Evolutionary conservation across 2,113 vertebrate genomes (phyloP).

Genomic region (Ia io): DNA sequence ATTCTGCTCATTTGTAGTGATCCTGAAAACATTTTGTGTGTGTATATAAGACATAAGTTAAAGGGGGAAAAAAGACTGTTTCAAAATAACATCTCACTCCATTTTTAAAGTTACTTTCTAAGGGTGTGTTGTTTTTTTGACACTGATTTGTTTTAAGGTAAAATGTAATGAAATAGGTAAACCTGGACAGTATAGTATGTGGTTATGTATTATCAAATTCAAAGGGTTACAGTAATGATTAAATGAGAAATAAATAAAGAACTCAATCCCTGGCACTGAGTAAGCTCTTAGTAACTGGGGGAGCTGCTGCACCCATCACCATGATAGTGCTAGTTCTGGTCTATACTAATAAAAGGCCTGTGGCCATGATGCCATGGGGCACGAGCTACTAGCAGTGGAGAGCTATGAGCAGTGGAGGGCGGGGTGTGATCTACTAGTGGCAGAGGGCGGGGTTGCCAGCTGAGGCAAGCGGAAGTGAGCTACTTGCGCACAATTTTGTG

Average conservation of each 20-base stretch:
- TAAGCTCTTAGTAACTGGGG: not conserved
- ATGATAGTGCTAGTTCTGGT: not conserved
- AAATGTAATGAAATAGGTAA: not conserved
- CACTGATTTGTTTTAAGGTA: not conserved
- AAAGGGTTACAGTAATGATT: not conserved
- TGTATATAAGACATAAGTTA: not conserved
- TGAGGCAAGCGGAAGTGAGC: no score
- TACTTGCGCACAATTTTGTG: no score
- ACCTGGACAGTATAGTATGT: not conserved
- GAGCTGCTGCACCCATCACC: not conserved
- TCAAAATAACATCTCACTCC: not conserved
- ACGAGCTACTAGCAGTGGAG: no score
- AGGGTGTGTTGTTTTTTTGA: not conserved
- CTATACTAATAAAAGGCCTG: no score
- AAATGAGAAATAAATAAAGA: not conserved
- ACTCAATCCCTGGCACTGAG: not conserved
- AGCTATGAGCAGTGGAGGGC: no score
- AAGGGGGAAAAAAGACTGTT: not conserved
- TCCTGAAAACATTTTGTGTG: not conserved
- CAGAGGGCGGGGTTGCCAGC: no score
- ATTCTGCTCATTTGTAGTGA: not conserved
- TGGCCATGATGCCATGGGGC: no score
- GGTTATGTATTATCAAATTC: not conserved
- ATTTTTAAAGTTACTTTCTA: constrained; percentile 33
- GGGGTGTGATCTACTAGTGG: no score